A percentile compares a stretch with the other conserved stretches of the same genome.
Conservation (phyloP, 2,888 invertebrate species). For the Drosophila borborema region DNA sequence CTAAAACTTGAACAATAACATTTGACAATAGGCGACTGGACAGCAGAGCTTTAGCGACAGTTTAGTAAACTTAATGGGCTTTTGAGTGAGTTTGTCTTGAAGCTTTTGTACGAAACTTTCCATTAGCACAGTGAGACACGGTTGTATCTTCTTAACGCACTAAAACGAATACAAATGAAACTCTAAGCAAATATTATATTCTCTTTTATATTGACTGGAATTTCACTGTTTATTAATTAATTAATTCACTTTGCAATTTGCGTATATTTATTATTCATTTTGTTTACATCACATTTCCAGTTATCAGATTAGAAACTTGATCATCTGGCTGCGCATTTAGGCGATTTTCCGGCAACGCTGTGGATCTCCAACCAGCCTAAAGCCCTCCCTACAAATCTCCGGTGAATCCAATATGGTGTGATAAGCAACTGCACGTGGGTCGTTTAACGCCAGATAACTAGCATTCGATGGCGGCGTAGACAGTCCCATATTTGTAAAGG, state of each 20-base stretch:
- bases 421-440: not conserved
- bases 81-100: not conserved
- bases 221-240: constrained; percentile 1
- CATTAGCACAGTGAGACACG: too few relatives aligned
- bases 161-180: too few relatives aligned
- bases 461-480: not conserved
- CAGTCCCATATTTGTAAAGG: accelerated
- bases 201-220: too few relatives aligned
- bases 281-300: constrained; percentile 4
- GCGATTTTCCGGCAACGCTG: constrained; percentile 43
- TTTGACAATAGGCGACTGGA: not conserved
- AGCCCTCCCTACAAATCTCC: constrained; percentile 45
- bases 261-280: constrained; percentile 1
- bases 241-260: not conserved
- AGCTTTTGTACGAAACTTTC: not conserved
- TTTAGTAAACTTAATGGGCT: not conserved
- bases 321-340: constrained; percentile 12
- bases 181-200: too few relatives aligned
- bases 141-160: too few relatives aligned
- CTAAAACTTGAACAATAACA: too few relatives aligned
- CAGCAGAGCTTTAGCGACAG: not conserved
- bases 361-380: constrained; percentile 4
- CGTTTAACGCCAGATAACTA: not conserved
- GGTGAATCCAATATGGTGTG: constrained; percentile 39
- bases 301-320: constrained; percentile 4